phyloP scores from a whole-genome alignment of 2,113 vertebrate genomes.

The Cephalopholis sonnerati region DNA sequence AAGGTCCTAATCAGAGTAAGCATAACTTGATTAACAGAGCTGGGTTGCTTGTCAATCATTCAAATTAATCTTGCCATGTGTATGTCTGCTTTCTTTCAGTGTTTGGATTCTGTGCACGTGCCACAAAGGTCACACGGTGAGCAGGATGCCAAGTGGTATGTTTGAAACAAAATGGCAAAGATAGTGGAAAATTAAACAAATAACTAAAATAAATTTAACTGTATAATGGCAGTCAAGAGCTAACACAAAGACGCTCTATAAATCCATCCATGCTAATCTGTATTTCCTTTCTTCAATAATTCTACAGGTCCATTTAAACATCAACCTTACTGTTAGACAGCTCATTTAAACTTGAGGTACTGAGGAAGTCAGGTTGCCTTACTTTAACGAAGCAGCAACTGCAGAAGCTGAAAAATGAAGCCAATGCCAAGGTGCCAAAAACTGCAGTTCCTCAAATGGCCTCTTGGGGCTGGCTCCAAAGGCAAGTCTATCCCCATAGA shows the following conservation, averaged over 20 bases:
- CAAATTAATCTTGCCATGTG: constrained; percentile 66
- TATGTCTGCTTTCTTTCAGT: constrained; percentile 46
- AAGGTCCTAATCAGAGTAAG: constrained; percentile 73
- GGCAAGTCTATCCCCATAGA: no score
- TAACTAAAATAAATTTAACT: neutral
- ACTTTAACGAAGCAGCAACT: neutral
- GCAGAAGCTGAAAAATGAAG: no score
- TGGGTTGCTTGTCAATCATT: constrained; percentile 77
- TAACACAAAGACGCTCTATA: neutral
- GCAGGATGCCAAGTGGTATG: constrained; percentile 14
- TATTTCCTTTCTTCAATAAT: no score
- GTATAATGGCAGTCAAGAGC: neutral
- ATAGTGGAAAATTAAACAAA: neutral
- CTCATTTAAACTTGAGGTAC: no score
- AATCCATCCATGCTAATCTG: neutral
- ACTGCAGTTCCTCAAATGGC: no score
- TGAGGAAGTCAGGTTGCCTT: neutral
- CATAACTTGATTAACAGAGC: constrained; percentile 79
- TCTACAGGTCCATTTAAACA: neutral
- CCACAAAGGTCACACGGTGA: constrained; percentile 56
- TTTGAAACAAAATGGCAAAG: constrained; percentile 12
- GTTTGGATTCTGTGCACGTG: constrained; percentile 50
- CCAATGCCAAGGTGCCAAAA: no score
- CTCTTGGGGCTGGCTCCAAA: no score
- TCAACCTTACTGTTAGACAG: neutral